Base-by-base conservation (phyloP, 1,140 invertebrate genomes). In the Sitobion miscanthi region DNA sequence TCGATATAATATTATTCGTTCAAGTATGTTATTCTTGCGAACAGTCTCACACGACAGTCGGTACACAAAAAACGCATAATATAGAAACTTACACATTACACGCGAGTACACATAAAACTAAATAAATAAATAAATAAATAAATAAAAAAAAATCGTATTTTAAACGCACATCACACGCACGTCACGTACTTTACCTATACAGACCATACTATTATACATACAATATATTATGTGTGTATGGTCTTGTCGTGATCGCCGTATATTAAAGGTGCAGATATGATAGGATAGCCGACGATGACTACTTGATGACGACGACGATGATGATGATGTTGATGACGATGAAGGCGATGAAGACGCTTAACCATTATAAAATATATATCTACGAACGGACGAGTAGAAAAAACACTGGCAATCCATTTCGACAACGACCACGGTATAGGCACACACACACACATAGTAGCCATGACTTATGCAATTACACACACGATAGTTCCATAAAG, bases 401-500 rank as follows among this genome's bases (percentile, higher is more conserved):
- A 47, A 87, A n/a, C 45, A n/a, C 25, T 23, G 11, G 45, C 85
- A 47, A 47, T 47, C 25, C 45, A n/a, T 30, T 47, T 30, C 21
- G 38, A 85, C 83, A 20, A 23, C 83, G 42, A 38, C 21, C 38
- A 11, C 45, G 45, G 85, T 49, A 20, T 25, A 47, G 3, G 9
- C 1, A 30, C 25, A 62, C 62, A n/a, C 62, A 69, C 57, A 69
- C 11, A 69, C 8, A 23, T 47, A n/a, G 23, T 87, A 87, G 45
- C 85, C 85, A n/a, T 21, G 86, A 52, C 86, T 88, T 88, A 52
- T 35, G 86, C 86, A 52, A 88, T 52, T 35, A 35, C 30, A 52
- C 47, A 52, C 30, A 88, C 86, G 47, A 87, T 87, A 87, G 85
- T 47, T 25, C 85, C 86, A 35, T 52, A 88, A 52, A 88, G 47